phyloP scores from a whole-genome alignment of 2,113 vertebrate genomes.

The Sylvia atricapilla region DNA sequence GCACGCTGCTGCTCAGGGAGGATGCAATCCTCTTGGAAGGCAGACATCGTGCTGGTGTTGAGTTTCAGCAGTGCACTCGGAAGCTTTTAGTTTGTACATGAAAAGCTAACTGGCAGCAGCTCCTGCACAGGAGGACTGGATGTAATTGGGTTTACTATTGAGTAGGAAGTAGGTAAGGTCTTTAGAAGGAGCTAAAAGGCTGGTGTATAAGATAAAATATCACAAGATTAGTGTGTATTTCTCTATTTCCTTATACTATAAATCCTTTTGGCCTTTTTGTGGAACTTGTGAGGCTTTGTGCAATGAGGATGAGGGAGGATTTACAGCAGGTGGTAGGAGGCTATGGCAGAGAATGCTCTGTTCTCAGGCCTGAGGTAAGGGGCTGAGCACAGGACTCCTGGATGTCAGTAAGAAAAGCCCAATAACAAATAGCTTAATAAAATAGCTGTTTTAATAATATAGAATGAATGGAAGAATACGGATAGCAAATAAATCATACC shows the following conservation, averaged over 20 bases:
- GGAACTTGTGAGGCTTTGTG: not conserved
- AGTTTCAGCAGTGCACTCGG: not conserved
- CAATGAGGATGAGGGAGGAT: not conserved
- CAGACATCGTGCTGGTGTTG: not conserved
- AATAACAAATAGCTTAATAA: not conserved
- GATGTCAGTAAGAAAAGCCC: not conserved
- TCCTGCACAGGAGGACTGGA: not conserved
- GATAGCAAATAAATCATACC: fast-evolving
- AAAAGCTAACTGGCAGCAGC: not conserved
- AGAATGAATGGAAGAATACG: not conserved
- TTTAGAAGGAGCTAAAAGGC: not conserved
- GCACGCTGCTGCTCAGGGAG: not conserved
- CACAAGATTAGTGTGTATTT: not conserved
- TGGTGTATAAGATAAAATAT: not conserved
- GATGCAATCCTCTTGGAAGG: not conserved
- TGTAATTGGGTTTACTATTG: slow-evolving; percentile 15
- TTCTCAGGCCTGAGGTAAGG: fast-evolving
- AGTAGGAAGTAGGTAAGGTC: not conserved
- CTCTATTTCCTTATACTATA: not conserved
- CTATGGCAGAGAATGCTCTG: not conserved
- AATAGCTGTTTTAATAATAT: not conserved
- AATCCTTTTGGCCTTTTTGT: not conserved
- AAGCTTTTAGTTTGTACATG: not conserved
- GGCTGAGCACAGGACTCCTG: not conserved
- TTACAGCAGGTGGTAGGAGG: not conserved